A percentile compares a stretch with the other conserved stretches of the same genome.
These are phyloP conservation scores for Masnerella sp. DNA, from an alignment of 2,888 invertebrate species.

Conservation along the genomic window DNA sequence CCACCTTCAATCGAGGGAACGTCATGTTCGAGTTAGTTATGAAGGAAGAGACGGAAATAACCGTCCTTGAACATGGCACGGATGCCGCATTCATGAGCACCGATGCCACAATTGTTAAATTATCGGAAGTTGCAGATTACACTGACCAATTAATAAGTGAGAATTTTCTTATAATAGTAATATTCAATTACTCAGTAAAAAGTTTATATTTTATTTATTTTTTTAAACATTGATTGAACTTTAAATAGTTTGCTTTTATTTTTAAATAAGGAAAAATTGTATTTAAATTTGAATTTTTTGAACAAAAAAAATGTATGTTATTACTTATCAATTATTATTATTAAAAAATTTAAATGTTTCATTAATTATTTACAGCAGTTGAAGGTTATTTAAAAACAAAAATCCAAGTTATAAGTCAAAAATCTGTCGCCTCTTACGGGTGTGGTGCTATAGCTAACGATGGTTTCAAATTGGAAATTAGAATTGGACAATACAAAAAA, in stretches of 20 bases:
- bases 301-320: neutral
- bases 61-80: neutral
- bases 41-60: neutral
- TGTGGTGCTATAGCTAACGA: constrained; percentile 3
- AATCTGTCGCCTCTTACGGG: neutral
- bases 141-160: neutral
- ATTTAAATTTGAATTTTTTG: neutral
- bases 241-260: too few relatives aligned
- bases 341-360: neutral
- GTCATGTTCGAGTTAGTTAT: neutral
- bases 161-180: too few relatives aligned
- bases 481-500: neutral
- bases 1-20: neutral
- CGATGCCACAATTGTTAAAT: neutral
- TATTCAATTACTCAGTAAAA: neutral
- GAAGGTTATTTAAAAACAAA: neutral
- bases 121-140: neutral
- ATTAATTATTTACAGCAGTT: neutral
- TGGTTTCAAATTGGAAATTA: neutral
- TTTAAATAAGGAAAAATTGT: too few relatives aligned
- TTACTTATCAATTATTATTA: neutral
- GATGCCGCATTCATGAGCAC: neutral
- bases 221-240: neutral
- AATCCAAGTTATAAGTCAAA: constrained; percentile 1
- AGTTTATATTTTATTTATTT: neutral